Percentiles rank a stretch among this genome's conserved stretches.
Evolutionary conservation across 2,113 vertebrate genomes (phyloP).

Genomic region (Machaerirhynchus nigripectus): DNA sequence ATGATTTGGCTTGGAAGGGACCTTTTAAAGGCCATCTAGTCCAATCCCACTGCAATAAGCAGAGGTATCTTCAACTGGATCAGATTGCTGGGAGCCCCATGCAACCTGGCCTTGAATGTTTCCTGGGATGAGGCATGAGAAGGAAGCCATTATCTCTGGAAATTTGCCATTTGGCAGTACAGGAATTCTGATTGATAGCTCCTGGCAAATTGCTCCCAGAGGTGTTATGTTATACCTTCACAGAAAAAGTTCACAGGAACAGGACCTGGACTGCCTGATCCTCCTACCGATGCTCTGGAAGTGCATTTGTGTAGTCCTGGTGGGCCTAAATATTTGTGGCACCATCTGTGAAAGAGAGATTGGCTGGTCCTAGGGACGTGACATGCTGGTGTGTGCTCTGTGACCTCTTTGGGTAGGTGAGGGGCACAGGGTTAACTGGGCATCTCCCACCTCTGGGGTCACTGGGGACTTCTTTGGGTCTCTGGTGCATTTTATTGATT

Average conservation of each 20-base stretch:
- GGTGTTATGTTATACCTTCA: neutral
- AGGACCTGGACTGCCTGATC: neutral
- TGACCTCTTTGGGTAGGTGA: neutral
- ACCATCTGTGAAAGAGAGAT: neutral
- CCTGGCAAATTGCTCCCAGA: fast-evolving
- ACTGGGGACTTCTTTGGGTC: neutral
- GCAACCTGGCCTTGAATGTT: neutral
- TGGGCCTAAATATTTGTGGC: neutral
- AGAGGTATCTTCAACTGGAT: neutral
- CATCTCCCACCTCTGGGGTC: neutral
- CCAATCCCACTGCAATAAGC: neutral
- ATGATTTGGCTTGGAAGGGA: neutral
- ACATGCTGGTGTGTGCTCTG: fast-evolving
- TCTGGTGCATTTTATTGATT: neutral
- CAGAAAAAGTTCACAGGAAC: neutral
- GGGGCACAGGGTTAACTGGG: neutral
- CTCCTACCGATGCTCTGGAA: neutral
- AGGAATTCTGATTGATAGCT: neutral
- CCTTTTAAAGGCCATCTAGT: neutral
- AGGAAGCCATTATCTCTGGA: neutral
- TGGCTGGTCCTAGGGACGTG: neutral
- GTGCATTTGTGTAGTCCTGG: neutral
- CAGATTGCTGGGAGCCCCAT: neutral
- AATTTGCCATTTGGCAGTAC: neutral
- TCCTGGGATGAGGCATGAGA: neutral